Base-by-base conservation (phyloP, 2,113 vertebrate species). In the Natator depressus region DNA sequence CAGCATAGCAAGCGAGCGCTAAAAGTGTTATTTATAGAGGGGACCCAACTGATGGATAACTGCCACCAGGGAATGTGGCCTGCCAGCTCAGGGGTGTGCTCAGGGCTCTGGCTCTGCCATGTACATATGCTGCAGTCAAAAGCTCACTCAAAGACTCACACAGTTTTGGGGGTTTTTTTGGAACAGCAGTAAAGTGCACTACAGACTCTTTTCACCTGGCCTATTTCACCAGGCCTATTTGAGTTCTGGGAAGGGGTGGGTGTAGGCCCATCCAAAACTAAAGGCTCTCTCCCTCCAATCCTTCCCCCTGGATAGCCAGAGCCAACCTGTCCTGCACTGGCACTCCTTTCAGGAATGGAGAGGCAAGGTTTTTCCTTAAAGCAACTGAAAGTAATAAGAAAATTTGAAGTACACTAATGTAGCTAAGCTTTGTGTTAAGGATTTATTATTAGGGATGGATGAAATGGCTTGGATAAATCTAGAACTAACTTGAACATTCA, bases 11-110 rank as follows among this genome's bases (percentile, higher is more conserved):
- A 6, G 7, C 1, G 1, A 42, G 10, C 31, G 87, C 27, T n/a
- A 87, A 55, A 5, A 72, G 29, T 12, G 35, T 22, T 12, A 42
- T 5, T 50, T 55, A 57, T 35, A 84, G 25, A 75, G 5, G 0
- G 2, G 17, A 82, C 1, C 0, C 2, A 84, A 12, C 10, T 0
- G 85, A 50, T 31, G 11, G 3, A 38, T 1, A 49, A 11, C 14
- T 42, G 38, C 20, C 11, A 47, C 19, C 3, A 27, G 47, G 9
- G 49, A 78, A 13, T 24, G 6, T 82, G 87, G 20, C 5, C 22
- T 59, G 7, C 10, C 27, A 51, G 6, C 42, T 85, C 29, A 76
- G 1, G 25, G 27, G 4, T 80, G 16, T 49, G 8, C 5, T 91
- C 6, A 35, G 55, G 55, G 25, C 19, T 2, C 2, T 78, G 62